Base-by-base conservation (phyloP, 2,113 vertebrate genomes). In the Ceyx margarethae region DNA sequence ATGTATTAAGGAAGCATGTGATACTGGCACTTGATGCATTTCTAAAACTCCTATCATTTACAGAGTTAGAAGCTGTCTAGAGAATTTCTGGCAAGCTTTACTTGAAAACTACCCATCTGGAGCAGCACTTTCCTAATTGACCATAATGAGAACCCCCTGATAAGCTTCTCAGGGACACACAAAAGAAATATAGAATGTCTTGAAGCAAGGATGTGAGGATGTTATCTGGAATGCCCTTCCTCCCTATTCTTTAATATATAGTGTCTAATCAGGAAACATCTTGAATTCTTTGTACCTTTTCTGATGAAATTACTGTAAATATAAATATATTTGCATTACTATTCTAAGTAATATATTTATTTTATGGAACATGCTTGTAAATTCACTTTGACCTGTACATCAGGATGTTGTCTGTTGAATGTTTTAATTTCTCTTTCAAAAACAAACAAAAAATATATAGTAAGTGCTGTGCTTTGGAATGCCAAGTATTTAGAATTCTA, bases 31-130 rank as follows among this genome's bases (percentile, higher is more conserved):
- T 91, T 45, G 31, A 46, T 85, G 65, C 6, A 3, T 54, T 45
- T 42, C 88, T 96, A 95, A 89, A 93, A 81, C 87, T 83, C 60
- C 93, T 95, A 64, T 23, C 54, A 56, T 89, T 94, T 95, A 89
- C 94, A 93, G 91, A 96, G 88, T 89, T 53, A 91, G 93, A 83
- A 87, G 74, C 94, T 94, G 90, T 90, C 95, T 94, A 67, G 87
- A 95, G 95, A 89, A 89, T 95, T 96, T 93, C 81, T 97, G 97
- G 95, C 95, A 88, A 35, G 68, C 58, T 62, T 86, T 64, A 5
- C 8, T 77, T 94, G 74, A 91, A 95, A 95, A 76, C 79, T 92
- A 65, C 87, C 77, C 92, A 86, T 93, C 93, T 96, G 90, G 42
- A 90, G 87, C 77, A 82, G 50, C 15, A 11, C 50, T 94, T 95